A percentile compares a stretch with the other conserved stretches of the same genome.
Conservation (phyloP, 2,797 vertebrate genomes). For the Florisuga fusca region DNA sequence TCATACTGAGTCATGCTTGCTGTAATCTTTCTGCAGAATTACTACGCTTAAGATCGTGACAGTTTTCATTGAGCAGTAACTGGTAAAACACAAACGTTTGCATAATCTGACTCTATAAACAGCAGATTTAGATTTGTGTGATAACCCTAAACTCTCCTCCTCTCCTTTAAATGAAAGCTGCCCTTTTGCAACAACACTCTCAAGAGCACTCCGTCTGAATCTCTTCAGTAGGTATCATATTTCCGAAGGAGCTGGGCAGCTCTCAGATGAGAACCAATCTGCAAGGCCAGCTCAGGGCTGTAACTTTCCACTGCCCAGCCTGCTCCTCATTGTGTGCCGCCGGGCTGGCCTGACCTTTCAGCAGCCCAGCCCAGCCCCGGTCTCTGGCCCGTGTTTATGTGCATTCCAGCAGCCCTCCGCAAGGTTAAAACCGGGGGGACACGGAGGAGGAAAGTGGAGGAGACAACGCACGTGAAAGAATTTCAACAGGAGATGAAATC, state of each 20-base stretch:
- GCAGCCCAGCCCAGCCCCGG: conserved; percentile 11
- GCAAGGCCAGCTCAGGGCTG: conserved; percentile 18
- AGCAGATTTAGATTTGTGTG: background rate
- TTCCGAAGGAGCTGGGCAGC: background rate
- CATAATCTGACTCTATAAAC: background rate
- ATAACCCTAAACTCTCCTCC: background rate
- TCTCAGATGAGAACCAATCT: conserved; percentile 44
- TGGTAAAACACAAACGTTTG: background rate
- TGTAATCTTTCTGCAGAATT: background rate
- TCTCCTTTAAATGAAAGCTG: background rate
- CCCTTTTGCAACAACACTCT: background rate
- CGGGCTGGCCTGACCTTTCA: conserved; percentile 66
- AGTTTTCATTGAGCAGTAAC: background rate
- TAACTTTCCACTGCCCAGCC: conserved; percentile 77
- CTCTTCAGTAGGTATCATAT: conserved; percentile 11
- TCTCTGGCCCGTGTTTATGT: conserved; percentile 15
- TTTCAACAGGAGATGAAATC: background rate
- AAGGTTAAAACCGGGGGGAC: background rate
- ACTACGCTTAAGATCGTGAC: rapidly evolving
- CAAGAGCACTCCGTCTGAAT: background rate
- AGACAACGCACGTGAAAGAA: background rate
- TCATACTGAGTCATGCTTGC: background rate
- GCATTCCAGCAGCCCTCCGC: conserved; percentile 21
- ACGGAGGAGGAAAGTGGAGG: background rate
- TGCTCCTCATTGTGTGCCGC: conserved; percentile 7